Percentiles rank a stretch among this genome's conserved stretches.
These are phyloP conservation scores for Masticophis lateralis DNA, from an alignment of 2,797 vertebrate species.

Conservation along the genomic window DNA sequence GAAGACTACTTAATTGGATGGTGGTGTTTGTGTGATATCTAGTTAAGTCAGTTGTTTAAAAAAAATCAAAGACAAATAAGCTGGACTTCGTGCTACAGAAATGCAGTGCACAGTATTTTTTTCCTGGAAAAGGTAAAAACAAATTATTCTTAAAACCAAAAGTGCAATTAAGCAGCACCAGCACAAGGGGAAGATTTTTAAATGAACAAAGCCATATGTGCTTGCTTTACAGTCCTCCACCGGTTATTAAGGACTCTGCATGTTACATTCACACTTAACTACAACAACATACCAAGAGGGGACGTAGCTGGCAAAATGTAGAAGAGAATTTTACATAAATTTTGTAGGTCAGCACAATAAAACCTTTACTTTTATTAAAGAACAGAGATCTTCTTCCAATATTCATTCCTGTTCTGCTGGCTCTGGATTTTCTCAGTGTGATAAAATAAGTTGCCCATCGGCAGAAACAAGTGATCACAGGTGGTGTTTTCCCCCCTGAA, in stretches of 20 bases:
- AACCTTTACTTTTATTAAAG: constrained; percentile 5
- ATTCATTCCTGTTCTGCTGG: not conserved
- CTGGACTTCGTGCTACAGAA: not conserved
- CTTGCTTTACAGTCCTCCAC: not conserved
- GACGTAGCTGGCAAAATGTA: constrained; percentile 1
- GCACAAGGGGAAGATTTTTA: not conserved
- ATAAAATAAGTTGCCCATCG: constrained; percentile 33
- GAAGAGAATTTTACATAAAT: constrained; percentile 16
- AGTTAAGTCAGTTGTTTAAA: not conserved
- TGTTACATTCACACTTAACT: not conserved
- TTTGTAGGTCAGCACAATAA: constrained; percentile 33
- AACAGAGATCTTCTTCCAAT: constrained; percentile 10
- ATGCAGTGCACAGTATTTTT: not conserved
- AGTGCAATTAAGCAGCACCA: not conserved
- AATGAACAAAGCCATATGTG: not conserved
- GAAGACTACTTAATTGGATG: not conserved
- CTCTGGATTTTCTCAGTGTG: constrained; percentile 29
- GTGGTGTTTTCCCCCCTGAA: constrained; percentile 4
- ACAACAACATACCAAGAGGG: not conserved
- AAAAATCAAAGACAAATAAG: not conserved
- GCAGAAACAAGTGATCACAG: constrained; percentile 45
- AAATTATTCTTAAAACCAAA: not conserved
- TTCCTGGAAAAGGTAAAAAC: not conserved
- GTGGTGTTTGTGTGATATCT: not conserved
- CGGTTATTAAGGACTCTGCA: not conserved